phyloP scores from a whole-genome alignment of 2,888 invertebrate species.

The Dione juno region DNA sequence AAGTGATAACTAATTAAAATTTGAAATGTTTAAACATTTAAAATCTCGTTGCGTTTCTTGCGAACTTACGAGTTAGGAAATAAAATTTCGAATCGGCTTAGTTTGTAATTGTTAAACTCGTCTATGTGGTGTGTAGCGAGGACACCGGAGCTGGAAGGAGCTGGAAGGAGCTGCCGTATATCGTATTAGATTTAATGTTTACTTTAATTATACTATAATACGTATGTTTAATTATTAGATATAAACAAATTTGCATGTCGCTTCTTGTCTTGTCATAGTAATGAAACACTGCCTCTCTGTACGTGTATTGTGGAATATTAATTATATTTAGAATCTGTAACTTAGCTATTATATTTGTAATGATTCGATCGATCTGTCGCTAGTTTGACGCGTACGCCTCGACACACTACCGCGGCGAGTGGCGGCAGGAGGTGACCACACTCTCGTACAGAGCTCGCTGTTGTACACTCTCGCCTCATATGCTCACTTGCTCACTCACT shows the following conservation, averaged over 20 bases:
- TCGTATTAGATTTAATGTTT: constrained; percentile 19
- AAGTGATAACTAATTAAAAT: too few relatives aligned
- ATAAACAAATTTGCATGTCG: constrained; percentile 4
- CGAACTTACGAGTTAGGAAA: too few relatives aligned
- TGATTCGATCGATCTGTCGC: not conserved
- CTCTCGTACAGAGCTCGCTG: too few relatives aligned
- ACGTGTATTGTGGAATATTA: constrained; percentile 3
- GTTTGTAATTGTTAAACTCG: not conserved
- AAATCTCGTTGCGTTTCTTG: too few relatives aligned
- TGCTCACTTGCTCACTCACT: too few relatives aligned
- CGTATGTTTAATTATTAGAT: not conserved
- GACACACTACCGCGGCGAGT: too few relatives aligned
- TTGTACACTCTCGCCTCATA: too few relatives aligned
- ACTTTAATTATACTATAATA: not conserved
- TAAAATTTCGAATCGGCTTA: too few relatives aligned
- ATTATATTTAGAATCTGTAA: not conserved
- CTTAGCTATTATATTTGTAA: not conserved
- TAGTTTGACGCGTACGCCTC: too few relatives aligned
- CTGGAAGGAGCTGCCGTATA: constrained; percentile 7
- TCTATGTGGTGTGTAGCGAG: not conserved
- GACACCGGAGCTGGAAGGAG: not conserved
- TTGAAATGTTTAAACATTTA: too few relatives aligned
- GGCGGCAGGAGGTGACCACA: too few relatives aligned
- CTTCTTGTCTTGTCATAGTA: constrained; percentile 12
- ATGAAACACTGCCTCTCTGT: constrained; percentile 15